Evolutionary conservation across 2,888 invertebrate genomes (phyloP), one percentile per base, ranked within the genome.

Genomic region (Maniola hyperantus): DNA sequence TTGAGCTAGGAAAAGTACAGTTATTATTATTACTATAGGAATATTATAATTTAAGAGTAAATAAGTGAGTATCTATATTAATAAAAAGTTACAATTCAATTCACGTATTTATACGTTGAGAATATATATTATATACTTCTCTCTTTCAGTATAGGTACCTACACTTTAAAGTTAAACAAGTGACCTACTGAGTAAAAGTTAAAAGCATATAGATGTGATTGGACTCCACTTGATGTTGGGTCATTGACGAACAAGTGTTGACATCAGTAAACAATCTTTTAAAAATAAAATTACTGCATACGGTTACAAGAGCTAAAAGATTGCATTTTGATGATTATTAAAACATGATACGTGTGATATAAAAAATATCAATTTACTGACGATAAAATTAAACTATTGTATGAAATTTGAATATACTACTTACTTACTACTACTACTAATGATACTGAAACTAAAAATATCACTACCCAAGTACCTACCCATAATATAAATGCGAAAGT

Each of bases 131-230:
- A n/a, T n/a, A n/a, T n/a, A 46, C 46, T 2, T n/a, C 46, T 46
- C n/a, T 46, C 46, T n/a, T n/a, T n/a, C 44, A 44, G n/a, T n/a
- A 13, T 36, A 8, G 7, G 36, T 36, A 36, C 6, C n/a, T n/a
- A n/a, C 10, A 46, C 39, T 6, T 48, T 48, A 51, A 20, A 11
- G 53, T 54, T 8, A 36, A 36, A 34, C 54, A 54, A 54, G 54
- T 54, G 54, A 54, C 54, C 54, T 36, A 36, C 54, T 34, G 54
- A 54, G 54, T 54, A 15, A 54, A 36, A 54, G 36, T 15, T 54
- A 36, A 54, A 54, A 54, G 2, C 36, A 54, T n/a, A 36, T 36
- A 54, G 7, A 54, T 15, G 34, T 54, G 54, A 36, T 54, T 18
- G 15, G 15, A 54, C 34, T 15, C 54, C 15, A 33, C n/a, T 33